These are phyloP conservation scores for Helicoverpa zea DNA, from an alignment of 1,140 invertebrate species.

Conservation along the genomic window DNA sequence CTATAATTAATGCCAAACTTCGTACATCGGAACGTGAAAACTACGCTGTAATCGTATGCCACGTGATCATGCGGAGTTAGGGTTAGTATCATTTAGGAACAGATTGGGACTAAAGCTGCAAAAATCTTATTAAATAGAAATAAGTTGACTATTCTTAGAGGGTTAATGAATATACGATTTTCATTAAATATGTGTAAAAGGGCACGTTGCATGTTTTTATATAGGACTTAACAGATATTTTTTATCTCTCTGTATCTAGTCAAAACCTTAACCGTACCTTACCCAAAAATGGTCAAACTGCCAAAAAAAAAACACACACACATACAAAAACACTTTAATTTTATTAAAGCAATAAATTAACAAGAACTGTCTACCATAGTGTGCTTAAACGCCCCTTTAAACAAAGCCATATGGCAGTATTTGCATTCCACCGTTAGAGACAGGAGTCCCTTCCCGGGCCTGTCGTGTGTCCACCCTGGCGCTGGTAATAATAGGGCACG, in stretches of 20 bases:
- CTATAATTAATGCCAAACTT: slow-evolving; percentile 41
- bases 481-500: slow-evolving; percentile 59
- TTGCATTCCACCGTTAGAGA: slow-evolving; percentile 42
- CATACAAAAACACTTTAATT: too few relatives aligned
- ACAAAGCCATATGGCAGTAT: slow-evolving; percentile 38
- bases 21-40: slow-evolving; percentile 41
- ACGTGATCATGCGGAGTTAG: slow-evolving; percentile 1
- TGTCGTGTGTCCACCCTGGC: slow-evolving; percentile 39
- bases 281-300: too few relatives aligned
- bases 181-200: too few relatives aligned
- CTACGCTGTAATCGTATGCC: slow-evolving; percentile 29
- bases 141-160: too few relatives aligned
- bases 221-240: too few relatives aligned
- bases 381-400: background rate
- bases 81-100: background rate
- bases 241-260: too few relatives aligned
- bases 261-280: too few relatives aligned
- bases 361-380: background rate
- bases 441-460: background rate
- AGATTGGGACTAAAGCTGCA: background rate
- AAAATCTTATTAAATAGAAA: too few relatives aligned
- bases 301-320: too few relatives aligned
- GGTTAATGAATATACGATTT: too few relatives aligned
- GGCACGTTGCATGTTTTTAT: too few relatives aligned
- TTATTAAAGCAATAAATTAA: background rate